Evolutionary conservation across 2,113 vertebrate genomes (phyloP), one percentile per base, ranked within the genome.

Genomic region (Protomyctophum bolini): DNA sequence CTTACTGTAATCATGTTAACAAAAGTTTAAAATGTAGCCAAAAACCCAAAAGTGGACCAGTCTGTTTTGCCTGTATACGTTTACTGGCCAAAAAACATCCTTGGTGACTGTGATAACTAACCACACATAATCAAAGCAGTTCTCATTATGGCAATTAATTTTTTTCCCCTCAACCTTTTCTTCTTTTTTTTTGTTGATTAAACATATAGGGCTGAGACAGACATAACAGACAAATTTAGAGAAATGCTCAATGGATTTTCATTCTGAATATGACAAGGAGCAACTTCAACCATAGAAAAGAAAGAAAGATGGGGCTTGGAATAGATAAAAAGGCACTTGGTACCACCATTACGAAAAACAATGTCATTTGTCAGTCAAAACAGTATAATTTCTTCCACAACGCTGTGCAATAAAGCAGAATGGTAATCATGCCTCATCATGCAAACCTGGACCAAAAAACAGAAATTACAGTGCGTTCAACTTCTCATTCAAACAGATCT

Each of bases 291-390:
- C 33, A 41, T 4, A 41, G 33, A 41, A 41, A 41, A 41, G 1
- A 41, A 41, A 41, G 3, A 41, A 0, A 15, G 51, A 15, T 7
- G 14, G 5, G 8, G 21, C 9, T 72, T 62, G n/a, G 28, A 55
- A 61, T 2, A 54, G 41, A 21, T 3, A 51, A 49, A 56, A 86
- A 88, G 80, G 77, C 84, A 84, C 77, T 68, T 28, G 47, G 7
- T 66, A 56, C 49, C 68, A 41, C 66, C 52, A 50, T 48, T 68
- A 58, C 6, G 4, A 8, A 33, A 60, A 14, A 33, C 10, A 45
- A 29, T 41, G 52, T n/a, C 5, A 41, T 21, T 58, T 58, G 12
- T 41, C 41, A 55, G 66, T 51, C n/a, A 14, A 29, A 12, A 47
- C 50, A 41, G 49, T 54, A 33, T 29, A 28, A 5, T 67, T 67